These are phyloP conservation scores for Noctua janthina DNA, from an alignment of 2,888 invertebrate genomes.

Conservation along the genomic window DNA sequence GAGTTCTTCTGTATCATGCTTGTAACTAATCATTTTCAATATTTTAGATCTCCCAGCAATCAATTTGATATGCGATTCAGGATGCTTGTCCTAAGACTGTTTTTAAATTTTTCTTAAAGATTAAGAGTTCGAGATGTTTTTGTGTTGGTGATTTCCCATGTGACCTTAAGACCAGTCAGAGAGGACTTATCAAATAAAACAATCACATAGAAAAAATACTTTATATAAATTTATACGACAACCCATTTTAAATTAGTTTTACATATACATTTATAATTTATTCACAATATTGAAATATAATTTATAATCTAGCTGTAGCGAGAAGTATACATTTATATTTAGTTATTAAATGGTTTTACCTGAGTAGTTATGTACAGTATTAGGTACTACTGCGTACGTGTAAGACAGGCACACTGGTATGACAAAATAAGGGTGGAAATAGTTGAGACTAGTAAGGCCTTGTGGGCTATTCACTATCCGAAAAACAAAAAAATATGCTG, in stretches of 20 bases:
- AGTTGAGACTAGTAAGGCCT: constrained; percentile 28
- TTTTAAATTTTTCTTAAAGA: background rate
- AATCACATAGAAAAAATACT: constrained; percentile 81
- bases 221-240: constrained; percentile 89
- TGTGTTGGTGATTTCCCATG: background rate
- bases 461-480: constrained; percentile 15
- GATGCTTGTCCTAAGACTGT: background rate
- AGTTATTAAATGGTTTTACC: constrained; percentile 49
- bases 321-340: constrained; percentile 68
- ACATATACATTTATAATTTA: constrained; percentile 70
- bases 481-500: background rate
- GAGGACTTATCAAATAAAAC: constrained; percentile 70
- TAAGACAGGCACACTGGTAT: constrained; percentile 82
- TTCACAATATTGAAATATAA: constrained; percentile 75
- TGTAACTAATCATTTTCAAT: background rate
- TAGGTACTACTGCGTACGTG: constrained; percentile 67
- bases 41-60: background rate
- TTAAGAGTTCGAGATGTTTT: background rate
- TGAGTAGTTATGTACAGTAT: constrained; percentile 68
- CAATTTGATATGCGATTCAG: background rate
- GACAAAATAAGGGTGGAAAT: constrained; percentile 47
- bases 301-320: constrained; percentile 65
- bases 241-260: constrained; percentile 80
- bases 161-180: background rate
- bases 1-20: background rate